phyloP scores from a whole-genome alignment of 2,797 vertebrate genomes.

The Mastacembelus armatus region DNA sequence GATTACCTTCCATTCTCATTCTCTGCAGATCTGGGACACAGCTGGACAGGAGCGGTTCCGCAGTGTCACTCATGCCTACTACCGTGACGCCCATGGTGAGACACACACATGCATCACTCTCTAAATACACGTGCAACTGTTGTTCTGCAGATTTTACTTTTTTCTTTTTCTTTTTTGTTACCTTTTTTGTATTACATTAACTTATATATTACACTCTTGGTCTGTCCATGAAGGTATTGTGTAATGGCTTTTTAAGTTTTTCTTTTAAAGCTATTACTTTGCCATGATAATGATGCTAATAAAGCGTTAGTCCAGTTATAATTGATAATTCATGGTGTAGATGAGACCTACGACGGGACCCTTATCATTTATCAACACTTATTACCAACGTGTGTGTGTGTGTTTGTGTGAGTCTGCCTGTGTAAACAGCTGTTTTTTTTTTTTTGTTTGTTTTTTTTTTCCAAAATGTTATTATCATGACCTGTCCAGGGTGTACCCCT shows the following conservation, averaged over 20 bases:
- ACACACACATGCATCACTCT: background rate
- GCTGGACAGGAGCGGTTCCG: constrained; percentile 92
- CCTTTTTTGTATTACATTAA: background rate
- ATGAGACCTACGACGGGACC: too few species aligned
- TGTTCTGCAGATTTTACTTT: background rate
- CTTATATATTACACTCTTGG: background rate
- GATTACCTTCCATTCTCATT: constrained; percentile 30
- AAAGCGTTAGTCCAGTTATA: constrained; percentile 6
- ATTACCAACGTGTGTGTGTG: background rate
- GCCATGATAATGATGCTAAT: constrained; percentile 17
- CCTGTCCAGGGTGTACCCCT: too few species aligned
- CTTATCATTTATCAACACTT: constrained; percentile 38
- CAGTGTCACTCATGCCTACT: constrained; percentile 92
- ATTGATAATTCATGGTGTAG: too few species aligned
- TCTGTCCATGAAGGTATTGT: background rate
- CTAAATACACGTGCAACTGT: constrained; percentile 7
- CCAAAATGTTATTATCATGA: too few species aligned
- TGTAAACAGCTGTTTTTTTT: background rate
- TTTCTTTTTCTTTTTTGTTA: background rate
- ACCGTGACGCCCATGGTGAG: constrained; percentile 91
- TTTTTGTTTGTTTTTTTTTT: too few species aligned
- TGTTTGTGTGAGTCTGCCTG: background rate
- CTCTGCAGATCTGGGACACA: constrained; percentile 91
- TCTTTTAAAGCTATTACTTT: constrained; percentile 10
- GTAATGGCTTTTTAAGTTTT: background rate